Evolutionary conservation across 2,888 invertebrate species (phyloP).

Genomic region (Thysanoteuthis rhombus): DNA sequence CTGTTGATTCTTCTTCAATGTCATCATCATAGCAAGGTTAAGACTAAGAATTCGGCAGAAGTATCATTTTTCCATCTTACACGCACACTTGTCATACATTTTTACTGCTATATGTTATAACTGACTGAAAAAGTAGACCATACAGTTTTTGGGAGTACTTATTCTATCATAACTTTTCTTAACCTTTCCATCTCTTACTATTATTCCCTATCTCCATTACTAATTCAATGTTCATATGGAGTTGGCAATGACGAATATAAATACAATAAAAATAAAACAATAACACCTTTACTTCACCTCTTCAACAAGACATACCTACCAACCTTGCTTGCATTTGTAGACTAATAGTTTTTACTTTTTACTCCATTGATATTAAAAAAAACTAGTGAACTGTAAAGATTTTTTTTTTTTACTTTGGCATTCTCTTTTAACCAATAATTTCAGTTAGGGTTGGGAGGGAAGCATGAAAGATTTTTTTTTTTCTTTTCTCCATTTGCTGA

Average conservation of each 20-base stretch:
- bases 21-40: constrained; percentile 12
- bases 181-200: neutral
- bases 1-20: neutral
- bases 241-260: neutral
- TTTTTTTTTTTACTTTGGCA: neutral
- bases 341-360: neutral
- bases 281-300: neutral
- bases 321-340: neutral
- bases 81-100: neutral
- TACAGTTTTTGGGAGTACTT: neutral
- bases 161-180: neutral
- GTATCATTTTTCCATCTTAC: neutral
- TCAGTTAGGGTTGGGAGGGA: neutral
- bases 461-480: neutral
- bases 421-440: neutral
- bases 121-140: constrained; percentile 12
- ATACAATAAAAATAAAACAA: neutral
- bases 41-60: neutral
- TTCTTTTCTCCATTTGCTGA: neutral
- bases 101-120: neutral
- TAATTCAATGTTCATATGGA: neutral
- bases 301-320: neutral
- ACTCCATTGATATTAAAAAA: neutral
- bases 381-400: neutral
- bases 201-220: neutral